These are phyloP conservation scores for Indri indri DNA, from an alignment of 2,113 vertebrate species.

Conservation along the genomic window DNA sequence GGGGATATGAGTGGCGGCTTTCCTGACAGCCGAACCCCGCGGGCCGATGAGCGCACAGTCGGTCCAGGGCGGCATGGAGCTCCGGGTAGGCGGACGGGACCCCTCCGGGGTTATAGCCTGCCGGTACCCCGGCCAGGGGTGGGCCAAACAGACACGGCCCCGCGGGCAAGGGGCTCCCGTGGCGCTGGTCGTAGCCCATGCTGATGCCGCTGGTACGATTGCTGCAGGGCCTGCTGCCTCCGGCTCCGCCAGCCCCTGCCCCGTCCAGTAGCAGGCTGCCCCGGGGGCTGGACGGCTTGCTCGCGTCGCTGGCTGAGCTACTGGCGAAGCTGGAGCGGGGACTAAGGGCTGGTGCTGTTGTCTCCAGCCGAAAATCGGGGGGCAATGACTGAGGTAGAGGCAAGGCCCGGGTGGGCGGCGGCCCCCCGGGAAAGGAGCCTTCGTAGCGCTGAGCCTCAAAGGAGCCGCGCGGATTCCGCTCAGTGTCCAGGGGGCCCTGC, in stretches of 20 bases:
- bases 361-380: constrained; percentile 79
- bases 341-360: constrained; percentile 79
- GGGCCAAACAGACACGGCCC: constrained; percentile 81
- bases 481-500: constrained; percentile 75
- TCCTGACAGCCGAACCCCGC: constrained; percentile 82
- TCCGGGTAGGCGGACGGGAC: constrained; percentile 72
- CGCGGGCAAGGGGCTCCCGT: constrained; percentile 83
- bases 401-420: constrained; percentile 86
- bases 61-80: constrained; percentile 74
- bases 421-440: constrained; percentile 67
- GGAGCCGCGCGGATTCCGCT: constrained; percentile 73
- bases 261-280: constrained; percentile 79
- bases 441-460: constrained; percentile 77
- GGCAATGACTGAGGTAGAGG: constrained; percentile 84
- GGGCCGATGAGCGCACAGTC: constrained; percentile 73
- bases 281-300: constrained; percentile 86
- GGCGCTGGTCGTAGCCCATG: constrained; percentile 89
- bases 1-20: constrained; percentile 91
- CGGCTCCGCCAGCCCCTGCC: constrained; percentile 77
- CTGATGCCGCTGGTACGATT: constrained; percentile 93
- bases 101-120: constrained; percentile 71
- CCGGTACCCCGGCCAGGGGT: constrained; percentile 45
- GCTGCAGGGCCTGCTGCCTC: constrained; percentile 86
- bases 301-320: constrained; percentile 89
- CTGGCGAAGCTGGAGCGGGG: constrained; percentile 90